Evolutionary conservation across 2,113 vertebrate species (phyloP), one percentile per base, ranked within the genome.

Genomic region (Myotis lucifugus): DNA sequence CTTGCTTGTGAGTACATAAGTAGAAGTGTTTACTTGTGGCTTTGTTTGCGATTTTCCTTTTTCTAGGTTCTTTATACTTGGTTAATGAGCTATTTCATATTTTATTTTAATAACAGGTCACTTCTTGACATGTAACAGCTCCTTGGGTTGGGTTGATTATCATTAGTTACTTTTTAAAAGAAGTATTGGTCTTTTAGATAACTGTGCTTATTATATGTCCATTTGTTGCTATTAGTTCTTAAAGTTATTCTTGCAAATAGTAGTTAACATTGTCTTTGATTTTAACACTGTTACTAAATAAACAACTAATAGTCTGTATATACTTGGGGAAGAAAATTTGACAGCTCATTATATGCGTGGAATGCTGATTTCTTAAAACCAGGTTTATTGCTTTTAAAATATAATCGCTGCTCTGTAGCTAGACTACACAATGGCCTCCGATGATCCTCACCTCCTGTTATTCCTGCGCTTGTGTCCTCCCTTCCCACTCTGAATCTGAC

Each of bases 31-130:
- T 90, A 18, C 88, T 94, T 67, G 6, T 82, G 86, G 13, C 27
- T 92, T 96, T 84, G 46, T 74, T 74, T 95, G 3, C 79, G 64
- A 90, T 87, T 96, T 72, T 70, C 72, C 87, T 91, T 87, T 85
- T 83, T 96, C 69, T 3, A 56, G 21, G 23, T 93, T 97, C 42
- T 90, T 42, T 91, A 96, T 83, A 88, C 64, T 78, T 42, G 66
- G 37, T 88, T 97, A 97, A 96, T 98, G 94, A 97, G 70, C 74
- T 96, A 73, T 97, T 97, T 96, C 89, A 85, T 97, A 84, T 95
- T 97, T 87, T 90, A 97, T 97, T 96, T 98, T 98, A 94, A 96
- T 94, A 95, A 61, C 95, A 93, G 14, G 4, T 98, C 96, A 93
- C 4, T 82, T 97, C 97, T 93, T 97, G 93, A 96, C 90, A 93